Base-by-base conservation (phyloP, 1,140 invertebrate genomes). In the Halyomorpha halys region DNA sequence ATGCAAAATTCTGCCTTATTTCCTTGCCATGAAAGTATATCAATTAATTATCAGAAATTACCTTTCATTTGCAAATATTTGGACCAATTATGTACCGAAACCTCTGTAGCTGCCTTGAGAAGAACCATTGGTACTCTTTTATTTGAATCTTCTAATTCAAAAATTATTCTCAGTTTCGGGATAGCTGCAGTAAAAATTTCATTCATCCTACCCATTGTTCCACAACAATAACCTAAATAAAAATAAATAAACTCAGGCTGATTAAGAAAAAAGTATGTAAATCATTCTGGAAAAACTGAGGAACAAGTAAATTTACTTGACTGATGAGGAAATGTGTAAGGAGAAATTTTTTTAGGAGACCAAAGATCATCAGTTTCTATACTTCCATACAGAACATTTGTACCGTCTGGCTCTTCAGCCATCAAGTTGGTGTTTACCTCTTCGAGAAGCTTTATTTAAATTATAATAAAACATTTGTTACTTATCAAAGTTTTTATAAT, bases 21-120 rank as follows among this genome's bases (percentile, higher is more conserved):
- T 8, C 27, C 27, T 4, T 30, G 27, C 34, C 11, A 11, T 6
- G 1, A 13, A 13, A 39, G 1, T 39, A 39, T 11, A 39, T 39
- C 13, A 11, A 13, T 13, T 13, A 39, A 1, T 6, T 3, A 39
- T 39, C 34, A 39, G 34, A 39, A 39, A 39, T 39, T 19, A 69
- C 70, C 69, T 68, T 69, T 74, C 63, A 72, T 70, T 67, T 73
- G 68, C 59, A 80, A 74, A 63, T 83, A 77, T 51, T 79, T 81
- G 0, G 82, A 82, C 85, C 85, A 87, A 73, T 88, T 83, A 68
- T 81, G 77, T 2, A 86, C 68, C 1, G 78, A 78, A 5, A 79
- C 68, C 68, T 86, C 81, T 2, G 82, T 65, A 3, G 77, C 75
- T n/a, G 77, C 75, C 71, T 80, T 80, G 0, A 81, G 49, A 23